Base-by-base conservation (phyloP, 2,888 invertebrate genomes). In the Smittia sp. region DNA sequence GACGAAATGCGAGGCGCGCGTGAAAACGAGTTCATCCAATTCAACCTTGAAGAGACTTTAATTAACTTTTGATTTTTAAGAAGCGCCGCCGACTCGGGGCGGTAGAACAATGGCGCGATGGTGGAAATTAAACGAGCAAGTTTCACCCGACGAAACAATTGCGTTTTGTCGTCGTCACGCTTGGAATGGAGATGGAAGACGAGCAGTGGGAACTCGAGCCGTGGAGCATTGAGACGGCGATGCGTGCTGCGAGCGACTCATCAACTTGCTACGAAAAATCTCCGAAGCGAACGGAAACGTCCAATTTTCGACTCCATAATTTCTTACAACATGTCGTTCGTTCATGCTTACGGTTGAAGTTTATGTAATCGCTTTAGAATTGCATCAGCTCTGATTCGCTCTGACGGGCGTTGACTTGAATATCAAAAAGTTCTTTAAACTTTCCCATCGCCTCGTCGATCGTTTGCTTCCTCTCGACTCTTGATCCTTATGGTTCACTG, bases 11-110 rank as follows among this genome's bases (percentile, higher is more conserved):
- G 58, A 22, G 58, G 58, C 58, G 58, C 58, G 18, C 58, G 58
- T 58, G 58, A 58, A 52, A 58, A 18, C n/a, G 20, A 58, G 58
- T 22, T 20, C 58, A 58, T 46, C 3, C 6, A 46, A 58, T 58
- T 58, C 22, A 58, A 58, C 58, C 58, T 58, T 58, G 58, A 58
- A 58, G n/a, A 18, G 58, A 46, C 13, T 58, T 58, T 58, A 58
- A 58, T 58, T 58, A 58, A 58, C 58, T 58, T n/a, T 18, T 58
- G 22, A 58, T 22, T 58, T 58, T 22, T 3, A n/a, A 46, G 46
- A 46, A 46, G n/a, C 46, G 46, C 39, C 52, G 52, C 2, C n/a
- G 58, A n/a, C 1, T 58, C 22, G 20, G 58, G 13, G 7, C 2
- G 58, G 3, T 9, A 58, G 58, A 58, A 58, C 58, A 58, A 58